Conservation (phyloP, 2,113 vertebrate genomes). For the Gymnorhina tibicen region DNA sequence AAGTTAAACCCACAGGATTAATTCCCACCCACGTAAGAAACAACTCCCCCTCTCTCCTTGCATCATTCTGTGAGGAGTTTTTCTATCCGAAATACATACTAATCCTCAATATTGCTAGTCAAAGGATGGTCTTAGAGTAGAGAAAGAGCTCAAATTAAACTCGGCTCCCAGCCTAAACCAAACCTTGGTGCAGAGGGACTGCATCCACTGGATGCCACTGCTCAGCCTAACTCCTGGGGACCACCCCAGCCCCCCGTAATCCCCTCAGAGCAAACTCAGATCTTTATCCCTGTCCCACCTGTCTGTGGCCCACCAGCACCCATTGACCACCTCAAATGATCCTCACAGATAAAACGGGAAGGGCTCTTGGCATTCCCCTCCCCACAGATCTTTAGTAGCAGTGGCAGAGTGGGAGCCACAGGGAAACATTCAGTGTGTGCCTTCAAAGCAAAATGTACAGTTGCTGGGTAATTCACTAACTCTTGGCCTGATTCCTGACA, state of each 20-base stretch:
- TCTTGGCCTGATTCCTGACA: not conserved
- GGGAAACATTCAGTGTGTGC: not conserved
- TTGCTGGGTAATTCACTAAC: conserved; percentile 18
- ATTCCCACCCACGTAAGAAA: not conserved
- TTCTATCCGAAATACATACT: not conserved
- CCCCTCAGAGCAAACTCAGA: not conserved
- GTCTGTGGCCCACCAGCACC: not conserved
- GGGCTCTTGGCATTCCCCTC: not conserved
- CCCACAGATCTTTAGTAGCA: not conserved
- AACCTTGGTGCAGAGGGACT: not conserved
- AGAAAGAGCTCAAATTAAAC: not conserved
- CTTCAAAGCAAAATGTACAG: not conserved
- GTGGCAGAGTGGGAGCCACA: not conserved
- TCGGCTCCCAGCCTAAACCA: not conserved
- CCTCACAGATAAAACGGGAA: not conserved
- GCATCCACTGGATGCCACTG: not conserved
- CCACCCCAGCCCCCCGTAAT: rapidly evolving
- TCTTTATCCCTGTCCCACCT: not conserved
- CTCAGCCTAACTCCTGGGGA: not conserved
- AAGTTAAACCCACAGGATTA: not conserved
- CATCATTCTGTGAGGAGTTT: no score
- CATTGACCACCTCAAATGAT: not conserved
- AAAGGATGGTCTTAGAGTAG: not conserved
- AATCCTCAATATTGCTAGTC: not conserved
- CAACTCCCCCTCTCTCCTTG: not conserved